These are phyloP conservation scores for Amblyopsis rosae DNA, from an alignment of 2,113 vertebrate genomes.

Conservation along the genomic window DNA sequence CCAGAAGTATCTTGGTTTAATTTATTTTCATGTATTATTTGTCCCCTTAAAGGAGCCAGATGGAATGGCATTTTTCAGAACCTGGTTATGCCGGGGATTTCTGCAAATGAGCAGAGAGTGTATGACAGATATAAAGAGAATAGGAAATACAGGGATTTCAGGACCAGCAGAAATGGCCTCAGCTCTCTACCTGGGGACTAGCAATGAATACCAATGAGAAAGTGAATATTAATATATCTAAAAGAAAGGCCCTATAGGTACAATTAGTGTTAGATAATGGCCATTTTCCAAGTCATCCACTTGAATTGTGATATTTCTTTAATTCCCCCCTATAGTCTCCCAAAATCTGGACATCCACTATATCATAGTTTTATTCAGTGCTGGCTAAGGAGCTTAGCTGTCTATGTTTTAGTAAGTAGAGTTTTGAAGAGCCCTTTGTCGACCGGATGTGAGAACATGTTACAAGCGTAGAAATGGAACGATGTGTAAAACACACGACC, in stretches of 20 bases:
- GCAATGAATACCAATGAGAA: conserved; percentile 65
- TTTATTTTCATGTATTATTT: conserved; percentile 5
- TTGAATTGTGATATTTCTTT: conserved; percentile 66
- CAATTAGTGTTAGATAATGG: conserved; percentile 73
- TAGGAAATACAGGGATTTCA: conserved; percentile 36
- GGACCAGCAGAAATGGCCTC: conserved; percentile 20
- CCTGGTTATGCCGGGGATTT: conserved; percentile 12
- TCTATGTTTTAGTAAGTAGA: conserved; percentile 38
- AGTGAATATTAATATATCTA: conserved; percentile 56
- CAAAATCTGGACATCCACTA: conserved; percentile 58
- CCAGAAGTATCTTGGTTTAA: conserved; percentile 19
- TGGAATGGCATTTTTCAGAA: conserved; percentile 15
- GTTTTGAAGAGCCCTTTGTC: conserved; percentile 16
- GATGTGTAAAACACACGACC: conserved; percentile 15
- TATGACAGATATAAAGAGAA: conserved; percentile 49
- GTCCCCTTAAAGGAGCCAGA: neutral
- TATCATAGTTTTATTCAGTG: conserved; percentile 34
- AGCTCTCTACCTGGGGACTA: conserved; percentile 51
- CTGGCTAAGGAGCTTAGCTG: conserved; percentile 39
- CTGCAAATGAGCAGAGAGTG: conserved; percentile 51
- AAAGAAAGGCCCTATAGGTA: conserved; percentile 65
- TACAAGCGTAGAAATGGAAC: conserved; percentile 21
- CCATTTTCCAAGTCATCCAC: conserved; percentile 39
- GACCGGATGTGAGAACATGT: conserved; percentile 19
- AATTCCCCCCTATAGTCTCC: conserved; percentile 61